Base-by-base conservation (phyloP, 2,113 vertebrate species). In the Pogonocichla stellata region DNA sequence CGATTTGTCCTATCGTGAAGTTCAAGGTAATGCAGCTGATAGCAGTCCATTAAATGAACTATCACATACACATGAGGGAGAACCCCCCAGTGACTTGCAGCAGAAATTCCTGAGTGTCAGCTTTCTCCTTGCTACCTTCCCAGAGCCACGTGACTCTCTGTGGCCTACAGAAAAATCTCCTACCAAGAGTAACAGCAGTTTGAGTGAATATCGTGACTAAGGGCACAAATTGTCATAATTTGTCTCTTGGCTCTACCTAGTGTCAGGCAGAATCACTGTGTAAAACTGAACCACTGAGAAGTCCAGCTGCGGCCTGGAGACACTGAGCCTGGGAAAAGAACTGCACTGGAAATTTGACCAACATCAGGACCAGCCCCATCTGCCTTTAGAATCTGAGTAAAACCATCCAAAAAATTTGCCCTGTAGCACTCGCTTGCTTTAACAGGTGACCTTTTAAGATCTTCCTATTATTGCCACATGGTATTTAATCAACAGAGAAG, bases 401-500 rank as follows among this genome's bases (percentile, higher is more conserved):
- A 82, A 58, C 36, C 24, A 43, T 20, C 8, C 47, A 47, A 74
- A n/a, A 51, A 38, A 34, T 73, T 57, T 70, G 40, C 36, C 47
- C 71, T 86, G 29, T 29, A 47, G 42, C 36, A 43, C 43, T 91
- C 73, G n/a, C 28, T 34, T 25, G 36, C 54, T 88, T 95, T 51
- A 56, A 50, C 8, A 86, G 40, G 85, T 71, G 92, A 75, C 31
- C 16, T 80, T 91, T 82, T 79, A n/a, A 92, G 19, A 38, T 48
- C 56, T 90, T 94, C 40, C 33, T 64, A 15, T 77, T 90, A 42
- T 40, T 73, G n/a, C 83, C 88, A 79, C 74, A 28, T 23, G n/a
- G 29, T 69, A 71, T 87, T 90, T 16, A 85, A 82, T 80, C 93
- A 96, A 96, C 15, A 92, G 62, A 95, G 16, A 51, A 96, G 87